phyloP scores from a whole-genome alignment of 2,888 invertebrate genomes.

The Augiades crinisus region DNA sequence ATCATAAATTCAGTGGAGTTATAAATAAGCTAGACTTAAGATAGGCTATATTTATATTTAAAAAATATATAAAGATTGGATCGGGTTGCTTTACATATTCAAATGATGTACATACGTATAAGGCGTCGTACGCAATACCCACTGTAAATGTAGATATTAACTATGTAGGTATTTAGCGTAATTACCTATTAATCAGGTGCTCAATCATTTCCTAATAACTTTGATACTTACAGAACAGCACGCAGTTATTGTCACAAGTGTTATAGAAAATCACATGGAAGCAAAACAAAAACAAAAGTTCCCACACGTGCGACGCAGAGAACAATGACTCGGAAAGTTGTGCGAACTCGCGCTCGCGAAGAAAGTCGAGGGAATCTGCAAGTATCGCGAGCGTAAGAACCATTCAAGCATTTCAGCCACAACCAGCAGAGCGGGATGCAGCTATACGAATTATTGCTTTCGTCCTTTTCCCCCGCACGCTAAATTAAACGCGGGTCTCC shows the following conservation, averaged over 20 bases:
- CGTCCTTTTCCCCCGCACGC: slow-evolving; percentile 39
- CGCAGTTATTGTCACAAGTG: slow-evolving; percentile 14
- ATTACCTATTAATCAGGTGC: not conserved
- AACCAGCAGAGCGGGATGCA: slow-evolving; percentile 23
- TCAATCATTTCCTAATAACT: slow-evolving; percentile 10
- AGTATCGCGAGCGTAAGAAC: slow-evolving; percentile 23
- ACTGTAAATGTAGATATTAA: no score
- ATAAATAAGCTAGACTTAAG: no score
- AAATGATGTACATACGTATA: no score
- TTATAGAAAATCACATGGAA: slow-evolving; percentile 34
- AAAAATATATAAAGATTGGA: no score
- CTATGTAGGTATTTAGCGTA: no score
- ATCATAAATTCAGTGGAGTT: no score
- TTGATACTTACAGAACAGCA: not conserved
- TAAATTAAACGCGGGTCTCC: slow-evolving; percentile 46
- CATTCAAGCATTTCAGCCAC: slow-evolving; percentile 21
- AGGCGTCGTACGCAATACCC: no score
- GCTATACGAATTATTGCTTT: slow-evolving; percentile 25
- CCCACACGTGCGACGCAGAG: slow-evolving; percentile 49
- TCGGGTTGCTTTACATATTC: no score
- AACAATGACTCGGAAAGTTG: slow-evolving; percentile 72
- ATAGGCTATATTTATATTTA: no score
- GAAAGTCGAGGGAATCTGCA: slow-evolving; percentile 53
- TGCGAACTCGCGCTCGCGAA: slow-evolving; percentile 52
- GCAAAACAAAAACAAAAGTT: slow-evolving; percentile 46